A percentile compares a stretch with the other conserved stretches of the same genome.
These are phyloP conservation scores for Salvelinus namaycush DNA, from an alignment of 2,113 vertebrate species.

Conservation along the genomic window DNA sequence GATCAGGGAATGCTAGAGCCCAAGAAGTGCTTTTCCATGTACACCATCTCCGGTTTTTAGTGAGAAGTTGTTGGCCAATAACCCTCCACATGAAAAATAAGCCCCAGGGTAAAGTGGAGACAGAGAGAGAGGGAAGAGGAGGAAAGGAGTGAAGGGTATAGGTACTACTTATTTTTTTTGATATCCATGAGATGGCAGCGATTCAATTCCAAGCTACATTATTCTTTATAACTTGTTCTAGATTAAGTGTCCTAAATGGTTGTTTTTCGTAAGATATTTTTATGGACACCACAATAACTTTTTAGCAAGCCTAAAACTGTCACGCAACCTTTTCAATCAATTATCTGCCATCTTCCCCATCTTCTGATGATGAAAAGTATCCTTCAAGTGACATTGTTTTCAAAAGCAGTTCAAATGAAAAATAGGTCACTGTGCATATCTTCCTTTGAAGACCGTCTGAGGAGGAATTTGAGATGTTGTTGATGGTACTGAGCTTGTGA, in stretches of 20 bases:
- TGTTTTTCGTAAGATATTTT: no score
- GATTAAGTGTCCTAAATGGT: no score
- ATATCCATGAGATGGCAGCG: not conserved
- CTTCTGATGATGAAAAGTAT: not conserved
- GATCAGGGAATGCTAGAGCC: slow-evolving; percentile 9
- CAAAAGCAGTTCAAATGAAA: not conserved
- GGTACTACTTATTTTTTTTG: not conserved
- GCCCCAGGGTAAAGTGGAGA: slow-evolving; percentile 14
- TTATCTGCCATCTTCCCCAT: not conserved
- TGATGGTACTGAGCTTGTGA: not conserved
- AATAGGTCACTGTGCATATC: not conserved
- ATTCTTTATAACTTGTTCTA: no score
- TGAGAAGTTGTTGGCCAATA: slow-evolving; percentile 30
- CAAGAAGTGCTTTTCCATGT: slow-evolving; percentile 55
- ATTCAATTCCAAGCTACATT: not conserved
- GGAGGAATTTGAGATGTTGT: not conserved
- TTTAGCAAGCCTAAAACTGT: no score
- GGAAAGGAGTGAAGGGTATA: not conserved
- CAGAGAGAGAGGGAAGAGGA: slow-evolving; percentile 4
- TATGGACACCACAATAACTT: no score
- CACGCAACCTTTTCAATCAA: not conserved
- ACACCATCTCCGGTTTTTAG: slow-evolving; percentile 5
- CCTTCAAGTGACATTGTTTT: not conserved
- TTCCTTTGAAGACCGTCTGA: not conserved
- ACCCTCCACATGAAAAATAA: slow-evolving; percentile 29